phyloP scores from a whole-genome alignment of 2,888 invertebrate genomes.

The Anoplius nigerrimus region DNA sequence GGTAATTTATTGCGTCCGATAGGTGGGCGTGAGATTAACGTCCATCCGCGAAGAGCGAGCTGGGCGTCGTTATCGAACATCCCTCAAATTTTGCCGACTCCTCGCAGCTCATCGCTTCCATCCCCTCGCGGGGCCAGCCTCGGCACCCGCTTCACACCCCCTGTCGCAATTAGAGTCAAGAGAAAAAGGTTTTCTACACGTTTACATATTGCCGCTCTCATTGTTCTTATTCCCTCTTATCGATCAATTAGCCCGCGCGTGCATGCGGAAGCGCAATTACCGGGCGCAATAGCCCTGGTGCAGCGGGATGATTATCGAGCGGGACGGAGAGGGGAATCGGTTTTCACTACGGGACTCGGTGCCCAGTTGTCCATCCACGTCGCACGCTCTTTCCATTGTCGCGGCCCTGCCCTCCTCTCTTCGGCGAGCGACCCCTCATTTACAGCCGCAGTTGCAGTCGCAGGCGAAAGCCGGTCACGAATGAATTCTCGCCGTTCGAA shows the following conservation, averaged over 20 bases:
- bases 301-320: slow-evolving; percentile 45
- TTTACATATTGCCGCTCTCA: background rate
- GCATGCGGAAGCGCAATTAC: slow-evolving; percentile 59
- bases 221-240: slow-evolving; percentile 38
- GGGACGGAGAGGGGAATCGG: slow-evolving; percentile 25
- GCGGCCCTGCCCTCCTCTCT: too few species aligned
- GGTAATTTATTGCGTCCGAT: too few species aligned
- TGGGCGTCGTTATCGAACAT: too few species aligned
- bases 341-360: too few species aligned
- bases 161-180: background rate
- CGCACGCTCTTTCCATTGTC: slow-evolving; percentile 43
- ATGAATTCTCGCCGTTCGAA: too few species aligned
- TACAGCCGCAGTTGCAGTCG: slow-evolving; percentile 1
- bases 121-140: too few species aligned
- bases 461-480: too few species aligned
- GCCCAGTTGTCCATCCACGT: slow-evolving; percentile 35
- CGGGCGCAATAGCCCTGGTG: slow-evolving; percentile 33
- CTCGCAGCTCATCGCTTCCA: too few species aligned
- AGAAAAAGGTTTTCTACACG: background rate
- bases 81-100: too few species aligned
- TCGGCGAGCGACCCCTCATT: slow-evolving; percentile 30
- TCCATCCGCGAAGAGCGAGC: too few species aligned
- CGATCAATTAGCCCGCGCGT: slow-evolving; percentile 51
- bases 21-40: too few species aligned
- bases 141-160: background rate